Evolutionary conservation across 1,140 invertebrate genomes (phyloP), one percentile per base, ranked within the genome.

Genomic region (Dendrolimus kikuchii): DNA sequence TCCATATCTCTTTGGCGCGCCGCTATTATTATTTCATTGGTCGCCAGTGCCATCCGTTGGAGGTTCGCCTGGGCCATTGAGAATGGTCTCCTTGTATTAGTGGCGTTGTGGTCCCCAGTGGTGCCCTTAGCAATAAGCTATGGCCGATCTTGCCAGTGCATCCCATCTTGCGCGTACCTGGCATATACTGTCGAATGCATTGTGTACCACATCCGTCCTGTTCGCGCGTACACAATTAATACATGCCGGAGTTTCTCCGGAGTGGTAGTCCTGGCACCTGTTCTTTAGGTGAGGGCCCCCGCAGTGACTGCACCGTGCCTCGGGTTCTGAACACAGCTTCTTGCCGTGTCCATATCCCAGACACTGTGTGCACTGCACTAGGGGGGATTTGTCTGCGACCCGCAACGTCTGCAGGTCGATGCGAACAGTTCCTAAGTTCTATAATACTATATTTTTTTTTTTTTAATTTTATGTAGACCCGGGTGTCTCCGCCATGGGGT

Each of bases 351-450:
- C 56, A 39, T 46, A 64, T 0, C 49, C 58, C 4, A 60, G 39
- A 8, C 62, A 64, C 6, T 40, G 40, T 0, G 55, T 42, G 38
- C 64, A 66, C 44, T 66, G 64, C 2, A 66, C 46, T 23, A 62
- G 36, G 5, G 60, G 57, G 2, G 60, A 49, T 40, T 66, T 57
- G 49, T 66, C 60, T n/a, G 40, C 53, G 0, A 57, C 60, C n/a
- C 4, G 36, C 5, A 55, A 40, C 3, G 36, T 23, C 40, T 58
- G 52, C 1, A 57, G 9, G 38, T 55, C 55, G 0, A 57, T 47
- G 36, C 40, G 50, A 0, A 49, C 10, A 2, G 5, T 10, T 5
- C 39, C 51, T 4, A 5, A 5, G 0, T 10, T 36, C 2, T 23
- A 51, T 0, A 44, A 7, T 6, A n/a, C n/a, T n/a, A n/a, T n/a